Conservation (phyloP, 2,888 invertebrate species). For the Pseudeuparius sepicola region DNA sequence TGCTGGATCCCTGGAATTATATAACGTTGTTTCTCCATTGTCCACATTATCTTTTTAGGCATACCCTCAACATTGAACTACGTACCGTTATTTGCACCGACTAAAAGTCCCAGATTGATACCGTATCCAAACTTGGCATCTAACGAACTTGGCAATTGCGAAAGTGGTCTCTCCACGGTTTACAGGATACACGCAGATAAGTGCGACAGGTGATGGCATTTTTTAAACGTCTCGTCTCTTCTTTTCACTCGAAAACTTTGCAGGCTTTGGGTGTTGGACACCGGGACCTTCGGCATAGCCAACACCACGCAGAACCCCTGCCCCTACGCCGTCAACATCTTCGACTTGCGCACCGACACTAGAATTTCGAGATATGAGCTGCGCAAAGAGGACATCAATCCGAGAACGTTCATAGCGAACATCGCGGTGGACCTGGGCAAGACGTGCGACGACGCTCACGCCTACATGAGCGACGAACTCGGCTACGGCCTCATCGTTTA, state of each 20-base stretch:
- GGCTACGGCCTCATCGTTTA: slow-evolving; percentile 74
- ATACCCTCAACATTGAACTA: slow-evolving; percentile 75
- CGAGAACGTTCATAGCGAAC: slow-evolving; percentile 76
- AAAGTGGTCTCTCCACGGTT: slow-evolving; percentile 62
- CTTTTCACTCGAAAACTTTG: slow-evolving; percentile 33
- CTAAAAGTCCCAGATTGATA: slow-evolving; percentile 63
- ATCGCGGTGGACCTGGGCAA: slow-evolving; percentile 56
- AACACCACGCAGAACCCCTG: slow-evolving; percentile 67
- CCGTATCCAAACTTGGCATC: slow-evolving; percentile 70
- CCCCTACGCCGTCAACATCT: slow-evolving; percentile 69
- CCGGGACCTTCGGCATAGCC: slow-evolving; percentile 72
- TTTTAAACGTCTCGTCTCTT: too few species aligned
- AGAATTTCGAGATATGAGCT: slow-evolving; percentile 53
- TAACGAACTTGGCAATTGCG: slow-evolving; percentile 68
- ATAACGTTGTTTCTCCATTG: too few species aligned
- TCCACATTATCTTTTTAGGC: slow-evolving; percentile 35
- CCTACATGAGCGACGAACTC: slow-evolving; percentile 25
- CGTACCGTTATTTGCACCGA: slow-evolving; percentile 51
- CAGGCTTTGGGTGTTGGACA: slow-evolving; percentile 74
- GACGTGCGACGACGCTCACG: slow-evolving; percentile 25
- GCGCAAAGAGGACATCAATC: slow-evolving; percentile 60
- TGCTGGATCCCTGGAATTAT: too few species aligned
- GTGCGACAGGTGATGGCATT: slow-evolving; percentile 9
- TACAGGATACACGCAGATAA: slow-evolving; percentile 70
- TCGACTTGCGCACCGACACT: slow-evolving; percentile 63